Evolutionary conservation across 1,140 invertebrate species (phyloP).

Genomic region (Bombus ignitus): DNA sequence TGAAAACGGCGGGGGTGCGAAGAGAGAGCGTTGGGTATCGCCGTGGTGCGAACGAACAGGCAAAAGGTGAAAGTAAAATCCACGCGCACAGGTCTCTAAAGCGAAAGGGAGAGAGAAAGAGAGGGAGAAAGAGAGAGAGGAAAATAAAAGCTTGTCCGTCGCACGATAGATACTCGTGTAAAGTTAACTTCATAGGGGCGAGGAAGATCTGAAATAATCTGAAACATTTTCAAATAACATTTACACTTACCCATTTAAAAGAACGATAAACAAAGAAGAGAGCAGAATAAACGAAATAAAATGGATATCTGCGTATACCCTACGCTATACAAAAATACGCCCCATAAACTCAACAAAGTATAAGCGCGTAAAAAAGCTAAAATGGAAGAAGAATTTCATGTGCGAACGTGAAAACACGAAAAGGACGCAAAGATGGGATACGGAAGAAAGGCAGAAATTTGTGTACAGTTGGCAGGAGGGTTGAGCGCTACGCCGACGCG

Average conservation of each 20-base stretch:
- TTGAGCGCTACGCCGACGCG: neutral
- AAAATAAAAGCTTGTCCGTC: neutral
- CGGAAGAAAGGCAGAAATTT: neutral
- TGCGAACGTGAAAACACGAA: neutral
- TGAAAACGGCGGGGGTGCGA: neutral
- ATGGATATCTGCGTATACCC: neutral
- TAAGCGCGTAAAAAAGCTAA: no score
- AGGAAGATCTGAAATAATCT: neutral
- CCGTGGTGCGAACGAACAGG: neutral
- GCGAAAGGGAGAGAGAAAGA: neutral
- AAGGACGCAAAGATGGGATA: neutral
- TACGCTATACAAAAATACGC: neutral
- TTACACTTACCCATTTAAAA: neutral
- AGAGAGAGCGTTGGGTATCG: neutral
- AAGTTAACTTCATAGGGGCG: neutral
- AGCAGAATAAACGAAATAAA: neutral
- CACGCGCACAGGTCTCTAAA: neutral
- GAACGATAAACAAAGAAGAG: neutral
- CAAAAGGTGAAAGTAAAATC: conserved; percentile 1
- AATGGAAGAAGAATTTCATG: neutral
- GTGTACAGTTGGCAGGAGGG: neutral
- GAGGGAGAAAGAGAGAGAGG: neutral
- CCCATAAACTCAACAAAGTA: neutral
- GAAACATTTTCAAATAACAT: neutral
- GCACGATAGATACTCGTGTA: neutral